These are phyloP conservation scores for Phrynocephalus forsythii DNA, from an alignment of 2,797 vertebrate species.

Conservation along the genomic window DNA sequence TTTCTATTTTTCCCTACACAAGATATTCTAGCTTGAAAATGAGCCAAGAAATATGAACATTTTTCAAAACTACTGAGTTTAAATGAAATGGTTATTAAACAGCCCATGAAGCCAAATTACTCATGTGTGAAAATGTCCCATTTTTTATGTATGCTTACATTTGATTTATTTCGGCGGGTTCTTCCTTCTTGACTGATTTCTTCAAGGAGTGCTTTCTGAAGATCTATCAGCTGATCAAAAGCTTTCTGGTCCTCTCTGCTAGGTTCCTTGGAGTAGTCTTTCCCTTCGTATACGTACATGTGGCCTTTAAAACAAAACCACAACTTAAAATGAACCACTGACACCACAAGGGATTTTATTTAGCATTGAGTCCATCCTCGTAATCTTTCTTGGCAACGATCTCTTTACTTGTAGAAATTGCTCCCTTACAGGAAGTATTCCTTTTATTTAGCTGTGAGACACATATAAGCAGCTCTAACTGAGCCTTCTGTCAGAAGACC, in stretches of 20 bases:
- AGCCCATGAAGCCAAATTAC: not conserved
- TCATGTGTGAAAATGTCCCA: not conserved
- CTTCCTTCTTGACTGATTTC: conserved; percentile 77
- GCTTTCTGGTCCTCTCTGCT: conserved; percentile 85
- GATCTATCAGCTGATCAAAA: conserved; percentile 84
- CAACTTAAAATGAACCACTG: conserved; percentile 29
- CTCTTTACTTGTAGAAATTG: not conserved
- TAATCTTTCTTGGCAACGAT: not conserved
- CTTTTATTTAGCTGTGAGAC: not conserved
- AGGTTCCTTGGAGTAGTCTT: conserved; percentile 91
- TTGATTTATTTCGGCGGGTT: conserved; percentile 83
- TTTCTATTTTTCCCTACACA: not conserved
- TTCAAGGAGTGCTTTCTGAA: conserved; percentile 79
- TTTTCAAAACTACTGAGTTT: not conserved
- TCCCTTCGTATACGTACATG: conserved; percentile 95
- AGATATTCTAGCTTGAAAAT: not conserved
- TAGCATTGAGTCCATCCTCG: not conserved
- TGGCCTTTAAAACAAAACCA: conserved; percentile 78
- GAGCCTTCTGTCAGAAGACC: not conserved
- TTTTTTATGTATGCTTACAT: conserved; percentile 75
- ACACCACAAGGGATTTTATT: not conserved
- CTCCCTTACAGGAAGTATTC: not conserved
- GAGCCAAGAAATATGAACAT: too few species aligned
- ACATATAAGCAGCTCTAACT: not conserved
- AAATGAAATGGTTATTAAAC: not conserved